Evolutionary conservation across 2,888 invertebrate genomes (phyloP), one percentile per base, ranked within the genome.

Genomic region (Campoplex capitator): DNA sequence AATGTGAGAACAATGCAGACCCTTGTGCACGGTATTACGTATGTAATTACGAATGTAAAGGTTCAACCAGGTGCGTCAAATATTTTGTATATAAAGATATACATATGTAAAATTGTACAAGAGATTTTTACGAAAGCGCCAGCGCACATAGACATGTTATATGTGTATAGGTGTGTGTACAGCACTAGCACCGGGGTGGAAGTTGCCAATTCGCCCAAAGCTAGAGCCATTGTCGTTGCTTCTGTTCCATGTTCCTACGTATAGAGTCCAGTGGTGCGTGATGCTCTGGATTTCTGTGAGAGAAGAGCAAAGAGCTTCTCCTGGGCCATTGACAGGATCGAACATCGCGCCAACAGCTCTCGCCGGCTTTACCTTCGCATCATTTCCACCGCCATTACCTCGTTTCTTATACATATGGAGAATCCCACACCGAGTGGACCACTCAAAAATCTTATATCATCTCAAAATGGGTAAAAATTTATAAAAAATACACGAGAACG

Each of bases 251-350:
- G 81, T 54, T 65, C 54, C 35, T 35, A 51, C 71, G n/a, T 32
- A 68, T 32, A 68, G 56, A 81, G 73, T 48, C 65, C 81, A 67
- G 65, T 67, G 81, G 42, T 81, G 81, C 81, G 74, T 74, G 54
- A 81, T 81, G 58, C 58, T 74, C 73, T 67, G n/a, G 51, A 80
- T 87, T 84, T 73, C 73, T 70, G 84, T 70, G 68, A 80, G 74
- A 68, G 70, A 78, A 78, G 75, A 81, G 83, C 86, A 80, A 80
- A 78, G 85, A 80, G 83, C 75, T 73, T 45, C 74, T 77, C 79
- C 81, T 74, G 68, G 73, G 77, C 83, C 73, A 83, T 85, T 71
- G 77, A 76, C 74, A 67, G 74, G 67, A 83, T 86, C 86, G 86
- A 86, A 86, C 83, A 77, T 77, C 73, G 73, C 68, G 67, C 76